These are phyloP conservation scores for Apamea epomidion DNA, from an alignment of 2,888 invertebrate species.

Conservation along the genomic window DNA sequence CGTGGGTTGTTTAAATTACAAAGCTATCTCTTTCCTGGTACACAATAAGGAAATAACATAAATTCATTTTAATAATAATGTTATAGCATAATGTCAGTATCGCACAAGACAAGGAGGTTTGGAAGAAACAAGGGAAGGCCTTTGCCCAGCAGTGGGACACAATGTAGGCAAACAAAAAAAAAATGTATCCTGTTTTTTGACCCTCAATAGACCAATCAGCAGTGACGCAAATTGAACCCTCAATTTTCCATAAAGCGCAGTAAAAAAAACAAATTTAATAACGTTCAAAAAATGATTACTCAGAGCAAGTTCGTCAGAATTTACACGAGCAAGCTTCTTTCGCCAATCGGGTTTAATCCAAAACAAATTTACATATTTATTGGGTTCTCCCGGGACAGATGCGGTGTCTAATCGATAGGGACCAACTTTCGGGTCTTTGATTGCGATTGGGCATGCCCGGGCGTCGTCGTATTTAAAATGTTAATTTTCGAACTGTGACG, in stretches of 20 bases:
- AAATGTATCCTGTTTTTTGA: background rate
- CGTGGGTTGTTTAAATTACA: background rate
- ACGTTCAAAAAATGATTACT: slow-evolving; percentile 70
- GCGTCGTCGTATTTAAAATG: slow-evolving; percentile 65
- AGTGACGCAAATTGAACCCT: slow-evolving; percentile 22
- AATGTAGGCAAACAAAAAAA: too few relatives aligned
- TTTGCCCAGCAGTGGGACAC: too few relatives aligned
- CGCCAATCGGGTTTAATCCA: slow-evolving; percentile 74
- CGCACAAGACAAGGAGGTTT: too few relatives aligned
- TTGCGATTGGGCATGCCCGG: slow-evolving; percentile 62
- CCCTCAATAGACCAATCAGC: background rate
- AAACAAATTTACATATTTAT: slow-evolving; percentile 86
- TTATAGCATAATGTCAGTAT: background rate
- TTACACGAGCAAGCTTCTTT: slow-evolving; percentile 63
- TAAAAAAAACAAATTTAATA: slow-evolving; percentile 63
- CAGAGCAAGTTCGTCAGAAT: slow-evolving; percentile 60
- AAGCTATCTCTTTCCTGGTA: background rate
- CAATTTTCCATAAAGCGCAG: slow-evolving; percentile 21
- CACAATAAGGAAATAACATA: background rate
- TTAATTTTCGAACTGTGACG: slow-evolving; percentile 60
- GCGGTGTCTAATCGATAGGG: slow-evolving; percentile 82
- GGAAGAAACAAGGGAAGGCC: too few relatives aligned
- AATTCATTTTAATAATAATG: background rate
- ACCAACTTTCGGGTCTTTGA: slow-evolving; percentile 67
- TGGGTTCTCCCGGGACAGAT: slow-evolving; percentile 79